Evolutionary conservation across 2,113 vertebrate genomes (phyloP).

Genomic region (Pteropus alecto): DNA sequence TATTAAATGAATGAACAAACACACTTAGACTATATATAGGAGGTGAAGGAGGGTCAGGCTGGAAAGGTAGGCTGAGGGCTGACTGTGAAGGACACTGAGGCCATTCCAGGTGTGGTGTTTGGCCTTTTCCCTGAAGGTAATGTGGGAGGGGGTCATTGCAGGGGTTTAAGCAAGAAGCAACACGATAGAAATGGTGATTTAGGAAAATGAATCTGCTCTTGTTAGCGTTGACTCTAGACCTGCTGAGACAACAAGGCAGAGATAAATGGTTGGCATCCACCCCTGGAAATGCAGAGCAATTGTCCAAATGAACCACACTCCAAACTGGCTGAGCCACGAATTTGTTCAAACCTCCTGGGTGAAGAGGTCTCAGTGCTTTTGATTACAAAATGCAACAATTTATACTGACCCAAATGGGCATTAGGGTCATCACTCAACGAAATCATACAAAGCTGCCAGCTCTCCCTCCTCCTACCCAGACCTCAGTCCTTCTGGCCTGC

Average conservation of each 20-base stretch:
- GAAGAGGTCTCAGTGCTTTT: constrained; percentile 19
- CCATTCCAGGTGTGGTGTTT: neutral
- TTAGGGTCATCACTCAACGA: neutral
- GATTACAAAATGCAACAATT: neutral
- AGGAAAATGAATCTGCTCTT: constrained; percentile 32
- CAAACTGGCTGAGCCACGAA: neutral
- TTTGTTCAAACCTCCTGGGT: neutral
- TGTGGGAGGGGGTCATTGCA: neutral
- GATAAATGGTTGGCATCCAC: constrained; percentile 40
- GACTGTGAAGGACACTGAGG: fast-evolving
- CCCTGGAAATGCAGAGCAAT: constrained; percentile 9
- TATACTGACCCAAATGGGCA: neutral
- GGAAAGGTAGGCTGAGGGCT: neutral
- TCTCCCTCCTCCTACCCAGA: neutral
- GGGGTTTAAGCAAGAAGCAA: constrained; percentile 5
- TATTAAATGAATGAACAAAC: neutral
- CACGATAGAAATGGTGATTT: neutral
- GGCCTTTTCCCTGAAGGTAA: neutral
- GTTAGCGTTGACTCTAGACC: constrained; percentile 40
- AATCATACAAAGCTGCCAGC: neutral
- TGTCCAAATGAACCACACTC: neutral
- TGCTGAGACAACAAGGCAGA: constrained; percentile 53
- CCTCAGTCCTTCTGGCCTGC: neutral
- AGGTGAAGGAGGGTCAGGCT: neutral
- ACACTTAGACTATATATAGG: neutral